Percentiles rank a stretch among this genome's conserved stretches.
phyloP scores from a whole-genome alignment of 2,888 invertebrate genomes.

The Altica lythri region DNA sequence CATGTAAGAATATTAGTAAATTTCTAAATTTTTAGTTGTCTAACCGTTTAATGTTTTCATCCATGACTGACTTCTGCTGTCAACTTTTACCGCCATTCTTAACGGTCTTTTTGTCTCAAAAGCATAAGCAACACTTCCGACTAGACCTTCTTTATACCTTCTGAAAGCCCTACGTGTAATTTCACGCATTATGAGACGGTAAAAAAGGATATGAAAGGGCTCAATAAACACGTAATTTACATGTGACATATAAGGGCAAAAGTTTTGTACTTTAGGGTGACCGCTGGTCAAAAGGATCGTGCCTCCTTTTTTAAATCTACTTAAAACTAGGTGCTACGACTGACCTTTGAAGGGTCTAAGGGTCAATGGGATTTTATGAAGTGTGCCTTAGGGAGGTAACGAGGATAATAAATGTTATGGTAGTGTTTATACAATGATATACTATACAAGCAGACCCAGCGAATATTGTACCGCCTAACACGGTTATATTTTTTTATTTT shows the following conservation, averaged over 20 bases:
- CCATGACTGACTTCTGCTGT: too few species aligned
- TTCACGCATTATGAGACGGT: constrained; percentile 21
- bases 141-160: constrained; percentile 28
- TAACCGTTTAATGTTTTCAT: too few species aligned
- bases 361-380: constrained; percentile 11
- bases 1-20: too few species aligned
- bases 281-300: constrained; percentile 32
- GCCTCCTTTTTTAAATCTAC: constrained; percentile 15
- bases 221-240: constrained; percentile 35
- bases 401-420: too few species aligned
- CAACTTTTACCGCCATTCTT: constrained; percentile 10
- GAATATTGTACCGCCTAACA: too few species aligned
- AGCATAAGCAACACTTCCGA: background rate
- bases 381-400: constrained; percentile 10
- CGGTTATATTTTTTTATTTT: too few species aligned
- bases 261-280: constrained; percentile 18
- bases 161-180: constrained; percentile 22
- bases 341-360: constrained; percentile 5
- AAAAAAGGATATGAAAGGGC: constrained; percentile 16
- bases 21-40: too few species aligned
- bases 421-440: too few species aligned
- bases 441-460: too few species aligned
- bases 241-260: constrained; percentile 20
- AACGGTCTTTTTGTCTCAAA: constrained; percentile 27
- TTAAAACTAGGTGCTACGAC: too few species aligned